Percentiles rank a stretch among this genome's conserved stretches.
Conservation (phyloP, 2,113 vertebrate genomes). For the Psilopogon haemacephalus region DNA sequence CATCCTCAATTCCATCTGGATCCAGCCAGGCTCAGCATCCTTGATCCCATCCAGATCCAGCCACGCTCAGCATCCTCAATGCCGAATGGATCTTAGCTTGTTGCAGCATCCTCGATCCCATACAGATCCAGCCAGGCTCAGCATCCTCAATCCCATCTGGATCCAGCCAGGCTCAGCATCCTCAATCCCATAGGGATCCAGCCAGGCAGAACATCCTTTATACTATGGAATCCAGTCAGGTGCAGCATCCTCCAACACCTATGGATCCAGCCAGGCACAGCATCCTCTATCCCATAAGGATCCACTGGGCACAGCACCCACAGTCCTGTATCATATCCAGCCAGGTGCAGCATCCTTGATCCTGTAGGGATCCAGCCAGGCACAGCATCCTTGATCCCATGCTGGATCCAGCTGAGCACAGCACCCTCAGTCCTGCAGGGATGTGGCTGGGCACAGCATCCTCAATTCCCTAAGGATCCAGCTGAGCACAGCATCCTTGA, state of each 20-base stretch:
- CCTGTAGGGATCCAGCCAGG: too few relatives aligned
- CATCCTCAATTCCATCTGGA: too few relatives aligned
- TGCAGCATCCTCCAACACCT: background rate
- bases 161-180: background rate
- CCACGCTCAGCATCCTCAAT: background rate
- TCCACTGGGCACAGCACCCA: background rate
- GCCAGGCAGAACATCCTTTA: background rate
- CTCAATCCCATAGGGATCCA: too few relatives aligned
- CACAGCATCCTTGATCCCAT: too few relatives aligned
- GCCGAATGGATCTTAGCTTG: background rate
- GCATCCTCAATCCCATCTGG: background rate
- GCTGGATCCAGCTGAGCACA: background rate
- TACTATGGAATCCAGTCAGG: background rate
- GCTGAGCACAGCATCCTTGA: background rate
- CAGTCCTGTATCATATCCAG: background rate
- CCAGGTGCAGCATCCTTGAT: too few relatives aligned
- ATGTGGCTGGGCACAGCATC: background rate
- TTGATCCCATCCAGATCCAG: accelerated
- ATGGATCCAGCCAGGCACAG: background rate
- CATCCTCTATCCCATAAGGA: background rate
- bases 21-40: background rate
- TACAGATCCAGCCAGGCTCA: background rate
- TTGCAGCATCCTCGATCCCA: accelerated
- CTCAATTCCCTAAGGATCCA: background rate
- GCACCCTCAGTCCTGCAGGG: background rate